Evolutionary conservation across 2,113 vertebrate genomes (phyloP).

Genomic region (Crotalus helleri): DNA sequence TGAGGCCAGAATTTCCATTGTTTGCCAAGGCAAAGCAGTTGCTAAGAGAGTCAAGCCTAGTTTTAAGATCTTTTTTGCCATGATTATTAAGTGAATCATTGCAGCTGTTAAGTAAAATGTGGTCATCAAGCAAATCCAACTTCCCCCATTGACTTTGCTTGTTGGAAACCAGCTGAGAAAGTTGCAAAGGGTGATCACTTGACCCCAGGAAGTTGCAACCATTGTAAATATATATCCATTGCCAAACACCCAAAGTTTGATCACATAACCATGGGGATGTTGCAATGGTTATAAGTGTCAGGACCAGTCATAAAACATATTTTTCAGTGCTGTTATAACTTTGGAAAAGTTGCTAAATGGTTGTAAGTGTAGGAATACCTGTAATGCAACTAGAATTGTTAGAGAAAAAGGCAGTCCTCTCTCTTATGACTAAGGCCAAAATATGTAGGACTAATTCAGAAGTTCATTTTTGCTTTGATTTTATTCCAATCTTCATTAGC

Average conservation of each 20-base stretch:
- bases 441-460: background rate
- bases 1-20: background rate
- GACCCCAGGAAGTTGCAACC: background rate
- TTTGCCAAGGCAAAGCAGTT: background rate
- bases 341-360: background rate
- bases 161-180: background rate
- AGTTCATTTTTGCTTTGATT: background rate
- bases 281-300: background rate
- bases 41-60: background rate
- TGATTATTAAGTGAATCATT: background rate
- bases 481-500: too few species aligned
- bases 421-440: background rate
- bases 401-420: background rate
- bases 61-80: background rate
- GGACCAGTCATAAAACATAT: background rate
- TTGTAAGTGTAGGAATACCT: background rate
- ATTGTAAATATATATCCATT: background rate
- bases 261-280: background rate
- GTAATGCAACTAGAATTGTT: background rate
- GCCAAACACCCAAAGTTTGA: background rate
- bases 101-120: background rate
- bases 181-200: background rate
- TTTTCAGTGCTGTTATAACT: background rate
- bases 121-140: background rate
- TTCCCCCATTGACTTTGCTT: background rate